Evolutionary conservation across 2,113 vertebrate species (phyloP).

Genomic region (Ascaphus truei): DNA sequence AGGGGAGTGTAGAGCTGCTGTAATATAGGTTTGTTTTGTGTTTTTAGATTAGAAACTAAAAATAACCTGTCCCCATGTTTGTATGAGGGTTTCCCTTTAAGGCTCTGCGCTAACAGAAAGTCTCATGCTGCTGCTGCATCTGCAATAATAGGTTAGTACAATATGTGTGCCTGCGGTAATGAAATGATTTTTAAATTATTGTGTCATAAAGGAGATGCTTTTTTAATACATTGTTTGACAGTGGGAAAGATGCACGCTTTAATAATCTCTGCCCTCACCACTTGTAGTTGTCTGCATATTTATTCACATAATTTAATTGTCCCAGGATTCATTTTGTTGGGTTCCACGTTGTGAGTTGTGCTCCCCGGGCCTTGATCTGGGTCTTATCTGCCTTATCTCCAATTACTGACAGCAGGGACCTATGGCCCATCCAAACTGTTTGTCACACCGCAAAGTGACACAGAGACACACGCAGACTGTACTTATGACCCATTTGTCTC

Average conservation of each 20-base stretch:
- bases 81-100: slow-evolving; percentile 5
- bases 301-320: slow-evolving; percentile 58
- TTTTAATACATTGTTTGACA: slow-evolving; percentile 63
- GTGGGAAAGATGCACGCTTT: slow-evolving; percentile 58
- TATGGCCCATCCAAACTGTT: neutral
- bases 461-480: too few relatives aligned
- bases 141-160: slow-evolving; percentile 41
- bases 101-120: slow-evolving; percentile 6
- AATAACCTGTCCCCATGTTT: neutral
- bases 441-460: neutral
- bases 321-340: slow-evolving; percentile 40
- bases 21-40: too few relatives aligned
- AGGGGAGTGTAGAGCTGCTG: too few relatives aligned
- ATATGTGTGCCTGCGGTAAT: slow-evolving; percentile 52
- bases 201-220: slow-evolving; percentile 56
- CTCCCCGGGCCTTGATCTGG: slow-evolving; percentile 7
- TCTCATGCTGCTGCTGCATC: slow-evolving; percentile 32
- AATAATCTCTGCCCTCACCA: slow-evolving; percentile 54
- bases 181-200: slow-evolving; percentile 62
- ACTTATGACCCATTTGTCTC: too few relatives aligned
- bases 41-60: too few relatives aligned
- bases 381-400: slow-evolving; percentile 1
- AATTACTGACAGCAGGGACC: neutral
- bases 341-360: slow-evolving; percentile 8
- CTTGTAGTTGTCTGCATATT: slow-evolving; percentile 52